Conservation (phyloP, 2,797 vertebrate species). For the Corythornis leucogaster region DNA sequence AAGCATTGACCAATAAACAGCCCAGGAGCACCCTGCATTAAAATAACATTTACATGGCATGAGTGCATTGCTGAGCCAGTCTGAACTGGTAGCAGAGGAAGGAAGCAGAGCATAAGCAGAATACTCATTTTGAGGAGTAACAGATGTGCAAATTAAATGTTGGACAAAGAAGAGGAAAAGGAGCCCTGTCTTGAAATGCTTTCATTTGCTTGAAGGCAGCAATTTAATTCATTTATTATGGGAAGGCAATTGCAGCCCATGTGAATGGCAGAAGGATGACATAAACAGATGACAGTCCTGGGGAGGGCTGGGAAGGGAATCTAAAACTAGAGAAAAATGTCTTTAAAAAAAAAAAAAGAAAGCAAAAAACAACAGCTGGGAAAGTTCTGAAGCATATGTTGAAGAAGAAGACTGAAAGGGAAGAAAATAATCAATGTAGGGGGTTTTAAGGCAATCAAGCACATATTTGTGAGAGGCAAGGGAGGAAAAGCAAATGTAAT, state of each 20-base stretch:
- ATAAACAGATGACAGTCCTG: not conserved
- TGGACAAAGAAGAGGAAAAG: not conserved
- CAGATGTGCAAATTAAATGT: conserved; percentile 21
- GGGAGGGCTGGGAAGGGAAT: not conserved
- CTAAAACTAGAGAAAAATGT: not conserved
- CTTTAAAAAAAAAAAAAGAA: conserved; percentile 11
- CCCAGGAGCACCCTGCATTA: not conserved
- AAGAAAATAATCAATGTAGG: not conserved
- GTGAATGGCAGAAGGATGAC: conserved; percentile 27
- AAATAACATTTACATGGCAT: not conserved
- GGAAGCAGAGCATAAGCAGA: not conserved
- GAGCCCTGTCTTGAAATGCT: not conserved
- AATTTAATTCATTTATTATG: conserved; percentile 3
- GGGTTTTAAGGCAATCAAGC: not conserved
- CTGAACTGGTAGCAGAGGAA: not conserved
- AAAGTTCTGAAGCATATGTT: conserved; percentile 10
- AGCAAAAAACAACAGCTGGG: conserved; percentile 24
- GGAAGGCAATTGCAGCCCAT: not conserved
- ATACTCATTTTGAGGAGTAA: not conserved
- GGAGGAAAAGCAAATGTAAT: not conserved
- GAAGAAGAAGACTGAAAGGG: not conserved
- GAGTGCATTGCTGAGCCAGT: not conserved
- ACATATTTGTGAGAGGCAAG: not conserved
- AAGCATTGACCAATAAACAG: not conserved
- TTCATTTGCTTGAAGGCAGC: not conserved